A percentile compares a stretch with the other conserved stretches of the same genome.
These are phyloP conservation scores for Notolabrus celidotus DNA, from an alignment of 2,797 vertebrate species.

Conservation along the genomic window DNA sequence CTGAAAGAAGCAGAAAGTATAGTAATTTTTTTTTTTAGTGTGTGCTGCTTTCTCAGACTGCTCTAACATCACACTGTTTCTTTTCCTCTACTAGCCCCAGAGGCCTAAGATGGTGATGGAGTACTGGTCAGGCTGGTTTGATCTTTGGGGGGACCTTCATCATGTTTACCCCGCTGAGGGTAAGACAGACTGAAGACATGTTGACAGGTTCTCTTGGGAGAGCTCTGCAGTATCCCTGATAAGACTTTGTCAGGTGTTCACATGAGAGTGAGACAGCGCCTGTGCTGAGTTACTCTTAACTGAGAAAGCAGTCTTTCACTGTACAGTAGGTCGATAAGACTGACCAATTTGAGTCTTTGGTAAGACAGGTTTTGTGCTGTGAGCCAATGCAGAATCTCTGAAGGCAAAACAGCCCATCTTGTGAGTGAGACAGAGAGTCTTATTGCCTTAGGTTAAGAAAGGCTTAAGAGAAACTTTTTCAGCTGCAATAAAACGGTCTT, in stretches of 20 bases:
- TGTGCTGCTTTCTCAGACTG: background rate
- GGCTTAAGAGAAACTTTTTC: constrained; percentile 48
- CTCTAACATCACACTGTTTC: background rate
- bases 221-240: background rate
- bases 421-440: constrained; percentile 42
- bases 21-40: too few relatives aligned
- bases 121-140: constrained; percentile 97
- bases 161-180: constrained; percentile 90
- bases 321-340: constrained; percentile 30
- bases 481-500: constrained; percentile 42
- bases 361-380: constrained; percentile 41
- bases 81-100: constrained; percentile 77
- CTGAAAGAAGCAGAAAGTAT: background rate
- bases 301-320: constrained; percentile 33
- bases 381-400: constrained; percentile 32
- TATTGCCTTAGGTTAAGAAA: constrained; percentile 23
- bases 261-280: constrained; percentile 9
- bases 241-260: constrained; percentile 7
- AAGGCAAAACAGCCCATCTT: constrained; percentile 43
- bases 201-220: background rate
- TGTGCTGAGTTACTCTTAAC: constrained; percentile 38
- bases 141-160: constrained; percentile 92
- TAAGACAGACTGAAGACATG: constrained; percentile 72
- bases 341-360: constrained; percentile 42
- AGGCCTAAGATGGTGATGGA: constrained; percentile 96